Evolutionary conservation across 2,113 vertebrate genomes (phyloP).

Genomic region (Ceyx cyanopectus): DNA sequence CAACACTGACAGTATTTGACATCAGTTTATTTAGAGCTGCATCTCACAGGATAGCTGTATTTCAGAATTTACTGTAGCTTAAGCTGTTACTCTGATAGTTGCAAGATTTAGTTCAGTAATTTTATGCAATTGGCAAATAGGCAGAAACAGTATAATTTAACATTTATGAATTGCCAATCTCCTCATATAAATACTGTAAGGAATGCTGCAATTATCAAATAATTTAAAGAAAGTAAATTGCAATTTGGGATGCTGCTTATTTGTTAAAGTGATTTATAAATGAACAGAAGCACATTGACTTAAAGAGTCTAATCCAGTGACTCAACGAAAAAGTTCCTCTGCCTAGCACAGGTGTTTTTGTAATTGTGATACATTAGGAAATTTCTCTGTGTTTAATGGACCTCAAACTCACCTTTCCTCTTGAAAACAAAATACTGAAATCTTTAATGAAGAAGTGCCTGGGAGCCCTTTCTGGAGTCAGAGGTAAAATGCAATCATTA

Average conservation of each 20-base stretch:
- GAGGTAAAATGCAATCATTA: background rate
- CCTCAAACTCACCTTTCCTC: background rate
- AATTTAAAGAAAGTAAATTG: constrained; percentile 5
- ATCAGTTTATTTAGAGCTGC: background rate
- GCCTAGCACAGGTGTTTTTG: background rate
- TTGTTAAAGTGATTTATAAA: constrained; percentile 39
- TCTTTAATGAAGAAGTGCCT: background rate
- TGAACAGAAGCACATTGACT: background rate
- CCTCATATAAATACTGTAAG: constrained; percentile 50
- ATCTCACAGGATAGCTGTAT: background rate
- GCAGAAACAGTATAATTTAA: constrained; percentile 41
- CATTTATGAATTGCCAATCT: constrained; percentile 34
- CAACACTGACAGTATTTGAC: background rate
- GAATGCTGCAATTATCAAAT: constrained; percentile 28
- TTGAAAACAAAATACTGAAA: background rate
- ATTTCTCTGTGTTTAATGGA: background rate
- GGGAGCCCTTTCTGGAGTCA: background rate
- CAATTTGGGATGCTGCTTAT: constrained; percentile 1
- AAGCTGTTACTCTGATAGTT: background rate
- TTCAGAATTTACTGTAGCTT: constrained; percentile 9
- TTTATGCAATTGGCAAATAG: constrained; percentile 27
- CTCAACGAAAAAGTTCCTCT: constrained; percentile 26
- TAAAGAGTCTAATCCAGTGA: background rate
- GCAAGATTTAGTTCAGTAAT: constrained; percentile 35
- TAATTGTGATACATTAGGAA: background rate